Evolutionary conservation across 1,140 invertebrate genomes (phyloP).

Genomic region (Drosophila nebulosa): DNA sequence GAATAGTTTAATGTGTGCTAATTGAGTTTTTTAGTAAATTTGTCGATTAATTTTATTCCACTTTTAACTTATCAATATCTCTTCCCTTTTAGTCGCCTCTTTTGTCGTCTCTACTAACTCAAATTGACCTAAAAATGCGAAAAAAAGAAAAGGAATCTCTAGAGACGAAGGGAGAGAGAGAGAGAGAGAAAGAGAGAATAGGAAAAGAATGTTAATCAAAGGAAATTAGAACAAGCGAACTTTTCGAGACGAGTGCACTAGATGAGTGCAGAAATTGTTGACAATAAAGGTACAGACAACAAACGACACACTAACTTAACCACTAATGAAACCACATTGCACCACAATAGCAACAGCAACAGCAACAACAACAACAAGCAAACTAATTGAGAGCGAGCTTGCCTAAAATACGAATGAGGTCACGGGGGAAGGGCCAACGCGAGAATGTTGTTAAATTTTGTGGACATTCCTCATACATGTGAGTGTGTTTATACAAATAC

Average conservation of each 20-base stretch:
- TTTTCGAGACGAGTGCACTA: slow-evolving; percentile 4
- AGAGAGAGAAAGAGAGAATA: too few relatives aligned
- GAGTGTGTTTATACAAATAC: background rate
- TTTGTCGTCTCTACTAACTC: background rate
- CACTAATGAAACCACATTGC: slow-evolving; percentile 46
- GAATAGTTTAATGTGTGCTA: too few relatives aligned
- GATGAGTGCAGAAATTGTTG: slow-evolving; percentile 17
- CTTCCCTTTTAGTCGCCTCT: background rate
- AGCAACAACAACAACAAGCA: slow-evolving; percentile 7
- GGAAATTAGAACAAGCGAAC: slow-evolving; percentile 5
- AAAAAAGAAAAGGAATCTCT: background rate
- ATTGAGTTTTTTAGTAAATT: too few relatives aligned
- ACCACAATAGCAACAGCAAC: slow-evolving; percentile 30
- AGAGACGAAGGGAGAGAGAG: too few relatives aligned
- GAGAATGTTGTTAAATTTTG: slow-evolving; percentile 14
- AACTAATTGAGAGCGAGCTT: slow-evolving; percentile 47
- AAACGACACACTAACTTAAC: slow-evolving; percentile 18
- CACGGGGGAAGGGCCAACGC: slow-evolving; percentile 11
- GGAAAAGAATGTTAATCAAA: slow-evolving; percentile 14
- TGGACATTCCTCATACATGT: slow-evolving; percentile 1
- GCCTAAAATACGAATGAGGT: slow-evolving; percentile 48
- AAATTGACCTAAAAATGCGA: background rate
- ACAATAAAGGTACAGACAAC: slow-evolving; percentile 33
- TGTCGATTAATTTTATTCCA: background rate
- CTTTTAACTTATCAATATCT: background rate